Percentiles rank a stretch among this genome's conserved stretches.
Evolutionary conservation across 2,888 invertebrate species (phyloP).

Genomic region (Galerucella calmariensis): DNA sequence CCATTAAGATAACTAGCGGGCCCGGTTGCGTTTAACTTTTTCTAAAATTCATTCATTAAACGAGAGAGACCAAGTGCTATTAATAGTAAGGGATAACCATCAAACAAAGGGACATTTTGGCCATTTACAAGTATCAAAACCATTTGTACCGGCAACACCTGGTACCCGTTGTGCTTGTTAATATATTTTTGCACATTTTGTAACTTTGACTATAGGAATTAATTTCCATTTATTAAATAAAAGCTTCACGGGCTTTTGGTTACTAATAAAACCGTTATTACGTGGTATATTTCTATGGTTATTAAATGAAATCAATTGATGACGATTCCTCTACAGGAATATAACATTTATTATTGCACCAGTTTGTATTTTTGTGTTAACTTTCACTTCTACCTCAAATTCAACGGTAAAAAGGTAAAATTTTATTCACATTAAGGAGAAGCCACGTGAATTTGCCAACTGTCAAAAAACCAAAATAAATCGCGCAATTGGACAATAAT

Average conservation of each 20-base stretch:
- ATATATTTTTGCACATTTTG: slow-evolving; percentile 33
- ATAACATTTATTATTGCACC: too few species aligned
- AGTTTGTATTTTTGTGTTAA: too few species aligned
- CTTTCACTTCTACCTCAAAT: too few species aligned
- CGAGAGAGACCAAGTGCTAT: slow-evolving; percentile 32
- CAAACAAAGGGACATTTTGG: slow-evolving; percentile 31
- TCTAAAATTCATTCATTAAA: slow-evolving; percentile 36
- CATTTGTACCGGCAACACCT: slow-evolving; percentile 31
- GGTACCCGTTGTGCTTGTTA: slow-evolving; percentile 26
- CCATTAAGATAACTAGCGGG: slow-evolving; percentile 11
- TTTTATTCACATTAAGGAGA: too few species aligned
- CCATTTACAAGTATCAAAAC: slow-evolving; percentile 35
- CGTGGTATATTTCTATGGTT: too few species aligned
- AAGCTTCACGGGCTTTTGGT: background rate
- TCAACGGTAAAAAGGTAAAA: too few species aligned
- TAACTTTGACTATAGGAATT: slow-evolving; percentile 19
- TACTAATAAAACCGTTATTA: too few species aligned
- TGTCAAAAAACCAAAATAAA: too few species aligned
- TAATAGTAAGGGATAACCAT: slow-evolving; percentile 38
- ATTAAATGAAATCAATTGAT: too few species aligned
- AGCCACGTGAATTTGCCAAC: too few species aligned
- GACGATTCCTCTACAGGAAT: too few species aligned
- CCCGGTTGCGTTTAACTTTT: slow-evolving; percentile 27
- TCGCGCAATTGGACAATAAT: too few species aligned
- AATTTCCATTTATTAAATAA: slow-evolving; percentile 29